Conservation (phyloP, 2,888 invertebrate genomes). For the Cantharis rufa region DNA sequence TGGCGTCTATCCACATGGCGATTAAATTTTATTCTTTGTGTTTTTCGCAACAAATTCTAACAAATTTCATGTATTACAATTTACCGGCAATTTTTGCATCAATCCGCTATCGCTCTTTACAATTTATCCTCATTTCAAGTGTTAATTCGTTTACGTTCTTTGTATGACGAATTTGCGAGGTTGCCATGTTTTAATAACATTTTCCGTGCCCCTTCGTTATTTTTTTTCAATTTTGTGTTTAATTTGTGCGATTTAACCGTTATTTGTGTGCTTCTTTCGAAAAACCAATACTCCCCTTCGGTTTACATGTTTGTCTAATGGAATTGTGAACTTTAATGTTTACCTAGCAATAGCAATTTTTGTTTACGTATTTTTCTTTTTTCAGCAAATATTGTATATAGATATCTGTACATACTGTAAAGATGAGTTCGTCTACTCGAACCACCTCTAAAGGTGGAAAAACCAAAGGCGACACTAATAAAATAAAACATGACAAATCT, state of each 20-base stretch:
- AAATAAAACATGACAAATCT: constrained; percentile 53
- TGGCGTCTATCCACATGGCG: constrained; percentile 77
- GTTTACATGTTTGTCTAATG: not conserved
- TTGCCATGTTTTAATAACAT: constrained; percentile 30
- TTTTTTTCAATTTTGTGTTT: not conserved
- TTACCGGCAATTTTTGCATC: constrained; percentile 9
- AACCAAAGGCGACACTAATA: constrained; percentile 49
- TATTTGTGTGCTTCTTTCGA: not conserved
- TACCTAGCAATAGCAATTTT: not conserved
- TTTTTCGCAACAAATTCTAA: not conserved
- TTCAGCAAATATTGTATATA: constrained; percentile 68
- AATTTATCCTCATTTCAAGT: not conserved
- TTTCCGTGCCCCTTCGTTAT: not conserved
- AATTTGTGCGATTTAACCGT: not conserved
- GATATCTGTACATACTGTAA: constrained; percentile 80
- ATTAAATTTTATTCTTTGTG: constrained; percentile 36
- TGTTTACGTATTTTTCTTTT: constrained; percentile 43
- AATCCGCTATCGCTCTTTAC: not conserved
- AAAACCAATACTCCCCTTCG: not conserved
- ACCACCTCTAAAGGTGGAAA: constrained; percentile 69
- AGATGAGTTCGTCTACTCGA: constrained; percentile 72
- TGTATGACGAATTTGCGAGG: constrained; percentile 27
- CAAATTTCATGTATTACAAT: not conserved
- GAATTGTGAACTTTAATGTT: not conserved
- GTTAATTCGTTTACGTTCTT: constrained; percentile 22